phyloP scores from a whole-genome alignment of 2,113 vertebrate species.

The Otus sunia region DNA sequence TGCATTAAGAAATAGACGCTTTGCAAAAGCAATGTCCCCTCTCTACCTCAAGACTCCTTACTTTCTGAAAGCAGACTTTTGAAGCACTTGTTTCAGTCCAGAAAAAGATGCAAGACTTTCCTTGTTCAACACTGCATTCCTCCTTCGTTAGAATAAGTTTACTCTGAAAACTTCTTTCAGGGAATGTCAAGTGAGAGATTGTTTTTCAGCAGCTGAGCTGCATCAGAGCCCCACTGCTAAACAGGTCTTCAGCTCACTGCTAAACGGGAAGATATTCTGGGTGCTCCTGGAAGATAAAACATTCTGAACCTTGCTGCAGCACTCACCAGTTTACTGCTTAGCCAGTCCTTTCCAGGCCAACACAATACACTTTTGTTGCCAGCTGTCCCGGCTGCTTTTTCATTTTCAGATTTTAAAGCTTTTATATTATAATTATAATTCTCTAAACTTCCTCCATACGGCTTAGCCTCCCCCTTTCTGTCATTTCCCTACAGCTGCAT shows the following conservation, averaged over 20 bases:
- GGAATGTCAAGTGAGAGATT: not conserved
- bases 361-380: not conserved
- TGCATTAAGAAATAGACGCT: not conserved
- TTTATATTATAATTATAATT: not conserved
- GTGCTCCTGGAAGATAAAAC: not conserved
- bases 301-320: not conserved
- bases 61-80: not conserved
- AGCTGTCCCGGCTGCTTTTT: not conserved
- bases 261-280: not conserved
- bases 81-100: not conserved
- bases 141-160: not conserved
- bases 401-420: not conserved
- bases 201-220: not conserved
- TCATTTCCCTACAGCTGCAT: not conserved
- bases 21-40: rapidly evolving
- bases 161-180: not conserved
- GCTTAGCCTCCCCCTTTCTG: not conserved
- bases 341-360: not conserved
- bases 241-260: not conserved
- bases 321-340: not conserved
- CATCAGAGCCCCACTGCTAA: not conserved
- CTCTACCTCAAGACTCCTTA: not conserved
- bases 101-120: not conserved
- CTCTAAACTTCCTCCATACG: not conserved
- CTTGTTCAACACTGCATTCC: not conserved